phyloP scores from a whole-genome alignment of 2,888 invertebrate species.

The Holacanthella duospinosa region DNA sequence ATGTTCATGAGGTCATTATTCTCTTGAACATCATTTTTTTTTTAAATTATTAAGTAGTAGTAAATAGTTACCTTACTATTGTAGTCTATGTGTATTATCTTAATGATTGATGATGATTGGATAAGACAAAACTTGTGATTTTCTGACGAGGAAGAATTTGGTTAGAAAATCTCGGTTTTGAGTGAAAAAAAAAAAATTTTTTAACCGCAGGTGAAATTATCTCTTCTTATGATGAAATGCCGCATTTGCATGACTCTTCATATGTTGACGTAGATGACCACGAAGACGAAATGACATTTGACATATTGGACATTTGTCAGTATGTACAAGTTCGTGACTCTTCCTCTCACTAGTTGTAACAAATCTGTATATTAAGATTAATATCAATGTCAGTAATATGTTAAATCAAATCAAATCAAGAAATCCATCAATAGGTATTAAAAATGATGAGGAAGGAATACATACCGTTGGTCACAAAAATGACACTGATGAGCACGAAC shows the following conservation, averaged over 20 bases:
- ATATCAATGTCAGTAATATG: too few relatives aligned
- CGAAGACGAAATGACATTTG: constrained; percentile 7
- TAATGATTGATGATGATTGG: too few relatives aligned
- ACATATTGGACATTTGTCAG: constrained; percentile 9
- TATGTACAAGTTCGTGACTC: constrained; percentile 7
- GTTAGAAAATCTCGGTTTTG: too few relatives aligned
- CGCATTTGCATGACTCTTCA: constrained; percentile 2
- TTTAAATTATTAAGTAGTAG: too few relatives aligned
- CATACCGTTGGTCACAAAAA: constrained; percentile 2
- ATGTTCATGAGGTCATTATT: too few relatives aligned
- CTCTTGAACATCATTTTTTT: too few relatives aligned
- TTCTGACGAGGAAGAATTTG: too few relatives aligned
- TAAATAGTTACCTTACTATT: too few relatives aligned
- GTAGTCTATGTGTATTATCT: too few relatives aligned
- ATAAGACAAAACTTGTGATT: too few relatives aligned
- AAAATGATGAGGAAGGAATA: neutral
- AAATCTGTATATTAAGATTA: neutral
- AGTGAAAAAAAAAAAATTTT: too few relatives aligned
- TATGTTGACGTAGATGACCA: constrained; percentile 6
- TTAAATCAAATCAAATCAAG: neutral
- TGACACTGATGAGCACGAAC: constrained; percentile 2
- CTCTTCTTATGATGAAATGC: constrained; percentile 6
- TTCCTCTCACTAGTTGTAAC: constrained; percentile 9
- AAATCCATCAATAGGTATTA: neutral
- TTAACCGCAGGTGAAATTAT: neutral